Evolutionary conservation across 2,797 vertebrate species (phyloP).

Genomic region (Danio choprae): DNA sequence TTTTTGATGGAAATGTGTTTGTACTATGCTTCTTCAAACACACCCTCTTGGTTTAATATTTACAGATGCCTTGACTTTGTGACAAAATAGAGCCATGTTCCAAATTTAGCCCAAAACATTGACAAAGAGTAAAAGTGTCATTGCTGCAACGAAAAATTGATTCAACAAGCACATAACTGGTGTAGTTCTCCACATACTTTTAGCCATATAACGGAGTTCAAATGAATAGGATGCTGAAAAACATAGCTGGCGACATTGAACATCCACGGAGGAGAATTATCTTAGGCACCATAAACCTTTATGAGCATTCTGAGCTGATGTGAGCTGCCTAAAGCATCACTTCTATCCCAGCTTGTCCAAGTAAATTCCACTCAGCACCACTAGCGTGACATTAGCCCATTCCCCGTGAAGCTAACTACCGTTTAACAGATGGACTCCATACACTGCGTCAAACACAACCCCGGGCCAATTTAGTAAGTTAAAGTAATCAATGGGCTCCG

Average conservation of each 20-base stretch:
- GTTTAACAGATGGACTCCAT: constrained; percentile 57
- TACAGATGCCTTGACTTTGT: background rate
- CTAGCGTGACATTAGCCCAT: constrained; percentile 57
- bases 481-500: constrained; percentile 62
- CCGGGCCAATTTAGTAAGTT: constrained; percentile 55
- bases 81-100: background rate
- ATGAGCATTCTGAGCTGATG: constrained; percentile 47
- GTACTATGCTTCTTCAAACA: background rate
- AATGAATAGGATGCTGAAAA: constrained; percentile 45
- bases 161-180: background rate
- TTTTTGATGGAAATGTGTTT: background rate
- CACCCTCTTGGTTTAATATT: background rate
- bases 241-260: constrained; percentile 44
- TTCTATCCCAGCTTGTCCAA: constrained; percentile 58
- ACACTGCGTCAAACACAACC: constrained; percentile 47
- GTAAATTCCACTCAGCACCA: constrained; percentile 52
- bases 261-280: constrained; percentile 46
- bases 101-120: background rate
- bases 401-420: constrained; percentile 58
- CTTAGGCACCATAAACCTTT: constrained; percentile 50
- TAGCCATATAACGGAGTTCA: constrained; percentile 13
- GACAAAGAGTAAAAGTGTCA: background rate
- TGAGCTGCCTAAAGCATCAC: constrained; percentile 49
- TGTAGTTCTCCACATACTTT: constrained; percentile 18
- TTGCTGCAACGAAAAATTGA: background rate